Base-by-base conservation (phyloP, 2,888 invertebrate species). In the Ectemnius cavifrons region DNA sequence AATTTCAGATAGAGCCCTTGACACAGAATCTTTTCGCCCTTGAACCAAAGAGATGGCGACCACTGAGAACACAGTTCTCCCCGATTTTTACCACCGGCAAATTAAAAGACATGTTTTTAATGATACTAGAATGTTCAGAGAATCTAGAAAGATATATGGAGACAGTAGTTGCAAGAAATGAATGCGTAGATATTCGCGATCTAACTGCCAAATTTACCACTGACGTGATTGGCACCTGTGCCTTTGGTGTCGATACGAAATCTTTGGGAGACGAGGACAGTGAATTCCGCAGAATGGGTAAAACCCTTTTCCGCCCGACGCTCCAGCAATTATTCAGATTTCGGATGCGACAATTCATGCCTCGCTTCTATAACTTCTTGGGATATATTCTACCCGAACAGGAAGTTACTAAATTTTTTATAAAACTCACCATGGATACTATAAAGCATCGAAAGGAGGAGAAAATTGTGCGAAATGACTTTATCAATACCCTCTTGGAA, bases 31-130 rank as follows among this genome's bases (percentile, higher is more conserved):
- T 88, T 1, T 92, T 93, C 76, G 73, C 88, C 0, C 75, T 93
- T 23, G 90, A 88, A 13, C 92, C 92, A 0, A 88, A 91, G 14
- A 85, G 91, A 76, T 93, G 93, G 93, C 92, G 92, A 72, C 86
- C 88, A 0, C 85, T 91, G 1, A 89, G 93, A 5, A 85, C 89
- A 0, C 92, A 92, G 77, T 78, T 93, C 16, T 92, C 93, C 1
- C 90, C 93, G 0, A 92, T 92, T 1, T 91, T 93, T 37, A 92
- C 93, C 0, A 86, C 89, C 13, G 91, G 91, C 52, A 92, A 92
- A 73, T 92, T 92, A 37, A 93, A 93, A 79, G 86, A 91, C 0
- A 91, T 93, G 81, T 92, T 92, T 73, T 90, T 92, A 0, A 87
- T 92, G 3, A 91, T 93, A 6, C 85, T 88, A 16, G 89, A 91